Base-by-base conservation (phyloP, 2,113 vertebrate genomes). In the Myotis yumanensis region DNA sequence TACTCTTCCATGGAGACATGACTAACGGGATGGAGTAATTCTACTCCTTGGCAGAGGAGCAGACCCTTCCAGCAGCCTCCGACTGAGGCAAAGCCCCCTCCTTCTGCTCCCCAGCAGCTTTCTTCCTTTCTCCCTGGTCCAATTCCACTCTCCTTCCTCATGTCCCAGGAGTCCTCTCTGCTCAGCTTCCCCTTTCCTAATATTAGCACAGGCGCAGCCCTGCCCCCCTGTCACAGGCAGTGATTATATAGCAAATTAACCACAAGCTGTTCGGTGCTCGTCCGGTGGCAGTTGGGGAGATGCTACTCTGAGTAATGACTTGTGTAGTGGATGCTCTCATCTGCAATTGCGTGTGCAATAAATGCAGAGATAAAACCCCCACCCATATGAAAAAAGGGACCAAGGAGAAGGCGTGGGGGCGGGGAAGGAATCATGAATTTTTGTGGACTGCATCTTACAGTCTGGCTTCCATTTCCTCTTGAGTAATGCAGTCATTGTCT, bases 201-300 rank as follows among this genome's bases (percentile, higher is more conserved):
- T 98, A 98, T 98, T 98, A 98, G 98, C 98, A 98, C 96, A 98
- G 97, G 97, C 98, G 93, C 96, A 98, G 97, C 98, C 97, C 98
- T 97, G 96, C 97, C 97, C 98, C 98, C 97, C 96, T 96, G 97
- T 98, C 98, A 98, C 98, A 98, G 97, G 97, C 98, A 98, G 98
- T 98, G 98, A 98, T 98, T 98, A 98, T 98, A 98, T 98, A 98
- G 98, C 98, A 98, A 98, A 98, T 98, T 98, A 98, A 98, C 98
- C 98, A 98, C 98, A 98, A 98, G 98, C 98, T 98, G 98, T 98
- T 98, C 97, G 66, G 97, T 98, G 97, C 97, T 97, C 95, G 93
- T 98, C 98, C 94, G 85, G 98, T 98, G 98, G 98, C 98, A 98
- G 97, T 98, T 98, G 98, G 98, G 98, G 98, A 98, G 98, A 98